These are phyloP conservation scores for Pseudomugil gertrudae DNA, from an alignment of 2,797 vertebrate species.

Conservation along the genomic window DNA sequence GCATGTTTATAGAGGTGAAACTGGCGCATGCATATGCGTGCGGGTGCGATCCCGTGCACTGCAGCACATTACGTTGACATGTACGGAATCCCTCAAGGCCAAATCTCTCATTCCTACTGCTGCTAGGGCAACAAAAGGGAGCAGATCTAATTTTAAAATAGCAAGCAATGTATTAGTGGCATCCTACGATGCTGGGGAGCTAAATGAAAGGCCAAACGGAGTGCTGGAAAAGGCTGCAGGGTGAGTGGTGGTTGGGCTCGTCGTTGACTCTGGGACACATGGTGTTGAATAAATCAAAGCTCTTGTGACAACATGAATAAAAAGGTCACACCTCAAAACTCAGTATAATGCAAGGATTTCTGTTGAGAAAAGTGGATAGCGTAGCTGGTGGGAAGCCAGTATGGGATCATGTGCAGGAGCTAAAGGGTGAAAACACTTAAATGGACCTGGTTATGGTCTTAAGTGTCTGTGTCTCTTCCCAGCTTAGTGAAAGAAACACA, in stretches of 20 bases:
- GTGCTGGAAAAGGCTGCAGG: conserved; percentile 20
- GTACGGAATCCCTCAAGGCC: conserved; percentile 70
- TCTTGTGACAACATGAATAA: conserved; percentile 21
- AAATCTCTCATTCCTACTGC: conserved; percentile 33
- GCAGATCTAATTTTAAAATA: conserved; percentile 73
- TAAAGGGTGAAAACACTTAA: not conserved
- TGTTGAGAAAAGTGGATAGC: conserved; percentile 11
- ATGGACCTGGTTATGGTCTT: not conserved
- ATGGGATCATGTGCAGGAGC: conserved; percentile 5
- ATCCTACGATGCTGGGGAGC: conserved; percentile 55
- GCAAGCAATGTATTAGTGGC: conserved; percentile 74
- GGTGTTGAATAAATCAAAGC: conserved; percentile 47
- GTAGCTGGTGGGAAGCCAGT: conserved; percentile 12
- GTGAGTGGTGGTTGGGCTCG: conserved; percentile 21
- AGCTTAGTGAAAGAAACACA: not conserved
- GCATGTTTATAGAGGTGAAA: conserved; percentile 54
- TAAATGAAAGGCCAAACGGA: conserved; percentile 57
- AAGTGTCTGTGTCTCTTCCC: not conserved
- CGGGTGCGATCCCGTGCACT: conserved; percentile 19
- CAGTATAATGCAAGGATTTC: not conserved
- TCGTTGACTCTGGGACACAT: conserved; percentile 40
- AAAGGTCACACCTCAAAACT: conserved; percentile 14
- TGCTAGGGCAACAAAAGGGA: conserved; percentile 15
- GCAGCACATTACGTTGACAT: conserved; percentile 51
- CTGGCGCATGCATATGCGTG: not conserved